phyloP scores from a whole-genome alignment of 2,888 invertebrate genomes.

The Scaptodrosophila latifasciaeformis region DNA sequence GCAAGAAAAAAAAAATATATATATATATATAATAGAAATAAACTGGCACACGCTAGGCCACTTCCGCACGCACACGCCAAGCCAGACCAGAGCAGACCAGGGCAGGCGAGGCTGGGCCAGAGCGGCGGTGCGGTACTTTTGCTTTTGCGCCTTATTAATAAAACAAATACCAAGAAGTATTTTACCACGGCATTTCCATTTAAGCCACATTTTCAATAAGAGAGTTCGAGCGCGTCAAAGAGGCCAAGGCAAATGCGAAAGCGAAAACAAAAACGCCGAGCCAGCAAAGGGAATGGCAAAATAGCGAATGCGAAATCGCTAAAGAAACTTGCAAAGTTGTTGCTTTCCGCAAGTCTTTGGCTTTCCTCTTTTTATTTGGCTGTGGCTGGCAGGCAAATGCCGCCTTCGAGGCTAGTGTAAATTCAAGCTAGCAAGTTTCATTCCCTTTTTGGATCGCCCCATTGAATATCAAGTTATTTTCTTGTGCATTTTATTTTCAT shows the following conservation, averaged over 20 bases:
- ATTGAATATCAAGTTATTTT: constrained; percentile 29
- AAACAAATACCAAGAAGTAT: constrained; percentile 51
- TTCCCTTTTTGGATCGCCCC: background rate
- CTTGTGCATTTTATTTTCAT: constrained; percentile 64
- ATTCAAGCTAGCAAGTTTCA: background rate
- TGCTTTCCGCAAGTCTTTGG: constrained; percentile 54
- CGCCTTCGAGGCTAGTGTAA: background rate
- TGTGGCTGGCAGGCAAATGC: background rate
- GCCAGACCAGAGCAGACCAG: background rate
- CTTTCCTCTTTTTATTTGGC: constrained; percentile 3
- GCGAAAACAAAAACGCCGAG: constrained; percentile 19
- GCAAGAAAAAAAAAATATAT: constrained; percentile 22
- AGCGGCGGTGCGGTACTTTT: constrained; percentile 20
- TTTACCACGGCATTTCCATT: constrained; percentile 48
- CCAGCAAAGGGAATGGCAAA: constrained; percentile 18
- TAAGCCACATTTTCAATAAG: constrained; percentile 64
- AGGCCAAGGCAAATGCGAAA: background rate
- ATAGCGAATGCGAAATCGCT: constrained; percentile 11
- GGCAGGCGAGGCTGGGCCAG: background rate
- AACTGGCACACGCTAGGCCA: constrained; percentile 49
- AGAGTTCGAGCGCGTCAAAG: no score
- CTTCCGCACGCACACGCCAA: constrained; percentile 51
- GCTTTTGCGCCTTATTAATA: constrained; percentile 50
- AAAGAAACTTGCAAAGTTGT: constrained; percentile 50
- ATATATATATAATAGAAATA: constrained; percentile 37